Percentiles rank a stretch among this genome's conserved stretches.
Conservation (phyloP, 2,797 vertebrate genomes). For the Momotus momota region DNA sequence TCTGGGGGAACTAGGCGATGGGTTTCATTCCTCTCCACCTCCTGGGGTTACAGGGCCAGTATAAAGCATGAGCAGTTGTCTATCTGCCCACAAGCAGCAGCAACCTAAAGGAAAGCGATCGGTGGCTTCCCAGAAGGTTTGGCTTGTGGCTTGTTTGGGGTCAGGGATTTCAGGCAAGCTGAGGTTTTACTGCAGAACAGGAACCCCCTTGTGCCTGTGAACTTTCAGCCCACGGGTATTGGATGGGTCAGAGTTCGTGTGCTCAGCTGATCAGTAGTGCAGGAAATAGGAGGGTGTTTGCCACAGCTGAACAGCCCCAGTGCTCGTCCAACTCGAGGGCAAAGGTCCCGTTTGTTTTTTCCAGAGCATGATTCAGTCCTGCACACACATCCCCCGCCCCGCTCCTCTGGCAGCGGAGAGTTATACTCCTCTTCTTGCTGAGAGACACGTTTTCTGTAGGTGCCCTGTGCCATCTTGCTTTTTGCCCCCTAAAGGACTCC, state of each 20-base stretch:
- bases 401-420: background rate
- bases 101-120: background rate
- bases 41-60: background rate
- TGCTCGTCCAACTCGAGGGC: background rate
- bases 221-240: rapidly evolving
- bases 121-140: background rate
- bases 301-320: background rate
- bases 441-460: background rate
- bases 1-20: background rate
- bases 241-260: rapidly evolving
- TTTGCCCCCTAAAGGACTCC: background rate
- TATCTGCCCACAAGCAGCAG: background rate
- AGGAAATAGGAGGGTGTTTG: background rate
- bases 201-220: background rate
- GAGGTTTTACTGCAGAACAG: background rate
- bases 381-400: background rate
- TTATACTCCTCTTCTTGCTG: background rate
- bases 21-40: background rate
- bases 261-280: background rate
- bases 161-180: background rate
- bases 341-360: background rate
- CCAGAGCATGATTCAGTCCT: background rate
- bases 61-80: background rate
- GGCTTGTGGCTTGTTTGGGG: background rate
- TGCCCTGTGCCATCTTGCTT: background rate